Evolutionary conservation across 2,888 invertebrate species (phyloP).

Genomic region (Macrosiphum euphorbiae): DNA sequence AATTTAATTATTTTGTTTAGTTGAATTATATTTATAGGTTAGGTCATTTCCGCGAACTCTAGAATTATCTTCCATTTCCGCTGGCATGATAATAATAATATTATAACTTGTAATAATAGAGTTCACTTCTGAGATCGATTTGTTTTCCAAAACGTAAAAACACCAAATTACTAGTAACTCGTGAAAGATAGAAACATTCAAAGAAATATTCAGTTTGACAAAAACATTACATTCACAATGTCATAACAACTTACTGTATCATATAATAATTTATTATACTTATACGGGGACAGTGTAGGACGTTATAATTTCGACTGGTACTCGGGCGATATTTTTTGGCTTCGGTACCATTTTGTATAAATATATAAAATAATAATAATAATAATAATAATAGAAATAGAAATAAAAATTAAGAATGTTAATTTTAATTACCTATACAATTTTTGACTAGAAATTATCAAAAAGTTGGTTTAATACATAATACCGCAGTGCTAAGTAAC

Average conservation of each 20-base stretch:
- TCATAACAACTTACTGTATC: not conserved
- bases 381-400: not conserved
- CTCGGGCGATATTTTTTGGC: not conserved
- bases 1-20: not conserved
- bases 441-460: not conserved
- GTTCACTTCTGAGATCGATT: not conserved
- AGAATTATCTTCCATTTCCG: not conserved
- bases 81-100: not conserved
- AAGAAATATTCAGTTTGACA: not conserved
- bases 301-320: not conserved
- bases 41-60: not conserved
- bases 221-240: not conserved
- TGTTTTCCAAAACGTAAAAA: not conserved
- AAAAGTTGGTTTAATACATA: not conserved
- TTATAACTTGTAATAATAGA: not conserved
- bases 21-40: slow-evolving; percentile 27
- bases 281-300: not conserved
- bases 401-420: not conserved
- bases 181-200: not conserved
- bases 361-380: not conserved
- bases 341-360: not conserved
- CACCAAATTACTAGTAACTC: not conserved
- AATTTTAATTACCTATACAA: not conserved
- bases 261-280: not conserved
- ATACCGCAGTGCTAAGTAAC: not conserved